These are phyloP conservation scores for Anagyrus pseudococci DNA, from an alignment of 2,888 invertebrate species.

Conservation along the genomic window DNA sequence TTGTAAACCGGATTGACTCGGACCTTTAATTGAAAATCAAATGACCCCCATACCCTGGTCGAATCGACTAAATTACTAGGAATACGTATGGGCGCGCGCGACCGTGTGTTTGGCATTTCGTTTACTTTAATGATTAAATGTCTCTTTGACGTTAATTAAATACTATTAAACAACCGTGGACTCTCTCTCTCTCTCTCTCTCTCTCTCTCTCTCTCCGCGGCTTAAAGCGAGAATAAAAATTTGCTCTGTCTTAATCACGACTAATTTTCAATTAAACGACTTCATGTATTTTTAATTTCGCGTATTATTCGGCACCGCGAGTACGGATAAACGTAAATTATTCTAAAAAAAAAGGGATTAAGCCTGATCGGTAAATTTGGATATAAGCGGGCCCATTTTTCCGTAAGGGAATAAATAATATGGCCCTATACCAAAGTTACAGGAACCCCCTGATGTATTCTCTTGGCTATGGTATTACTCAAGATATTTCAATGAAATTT, in stretches of 20 bases:
- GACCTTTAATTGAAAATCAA: neutral
- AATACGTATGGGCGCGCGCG: neutral
- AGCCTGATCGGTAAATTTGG: no score
- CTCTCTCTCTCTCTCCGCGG: neutral
- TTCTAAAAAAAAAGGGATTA: no score
- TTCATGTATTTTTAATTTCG: no score
- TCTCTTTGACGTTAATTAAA: conserved; percentile 4
- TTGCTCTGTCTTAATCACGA: no score
- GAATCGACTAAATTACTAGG: neutral
- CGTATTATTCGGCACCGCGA: no score
- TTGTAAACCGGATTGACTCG: neutral
- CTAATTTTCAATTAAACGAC: no score
- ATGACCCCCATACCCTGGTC: neutral
- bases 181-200: neutral
- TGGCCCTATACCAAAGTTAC: no score
- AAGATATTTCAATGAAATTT: conserved; percentile 30
- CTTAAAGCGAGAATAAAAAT: no score
- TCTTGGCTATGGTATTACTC: conserved; percentile 25
- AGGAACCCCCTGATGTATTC: no score
- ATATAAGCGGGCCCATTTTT: no score
- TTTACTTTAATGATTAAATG: conserved; percentile 8
- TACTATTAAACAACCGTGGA: neutral
- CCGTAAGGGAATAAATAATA: no score
- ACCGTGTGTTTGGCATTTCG: conserved; percentile 1
- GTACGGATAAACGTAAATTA: no score